Conservation (phyloP, 2,797 vertebrate genomes). For the Podargus strigoides region DNA sequence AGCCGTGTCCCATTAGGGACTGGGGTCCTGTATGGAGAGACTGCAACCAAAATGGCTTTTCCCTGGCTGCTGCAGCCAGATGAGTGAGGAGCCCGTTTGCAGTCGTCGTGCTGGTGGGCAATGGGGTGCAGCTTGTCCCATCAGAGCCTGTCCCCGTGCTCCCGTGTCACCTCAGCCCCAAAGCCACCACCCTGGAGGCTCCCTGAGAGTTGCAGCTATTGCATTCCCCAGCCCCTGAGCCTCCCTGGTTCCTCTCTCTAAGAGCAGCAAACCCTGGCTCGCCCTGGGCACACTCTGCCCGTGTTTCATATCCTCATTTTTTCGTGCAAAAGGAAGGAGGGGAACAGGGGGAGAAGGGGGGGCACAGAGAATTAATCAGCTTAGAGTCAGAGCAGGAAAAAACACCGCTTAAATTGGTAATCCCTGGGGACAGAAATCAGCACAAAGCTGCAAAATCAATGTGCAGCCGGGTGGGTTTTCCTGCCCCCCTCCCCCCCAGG, state of each 20-base stretch:
- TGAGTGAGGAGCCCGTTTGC: background rate
- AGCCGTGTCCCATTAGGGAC: background rate
- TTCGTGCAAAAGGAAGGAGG: background rate
- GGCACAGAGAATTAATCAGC: conserved; percentile 30
- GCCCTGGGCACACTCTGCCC: background rate
- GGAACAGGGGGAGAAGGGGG: background rate
- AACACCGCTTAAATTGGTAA: conserved; percentile 54
- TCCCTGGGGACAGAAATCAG: background rate
- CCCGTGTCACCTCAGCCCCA: background rate
- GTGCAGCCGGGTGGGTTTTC: background rate
- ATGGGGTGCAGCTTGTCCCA: background rate
- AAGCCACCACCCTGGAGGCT: background rate
- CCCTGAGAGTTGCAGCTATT: rapidly evolving
- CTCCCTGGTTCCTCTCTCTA: background rate
- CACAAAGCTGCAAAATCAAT: background rate
- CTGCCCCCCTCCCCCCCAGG: background rate
- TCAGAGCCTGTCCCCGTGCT: background rate
- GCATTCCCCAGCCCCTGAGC: rapidly evolving
- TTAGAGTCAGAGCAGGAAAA: conserved; percentile 59
- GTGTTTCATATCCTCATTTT: background rate
- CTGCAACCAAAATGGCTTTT: background rate
- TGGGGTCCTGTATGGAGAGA: rapidly evolving
- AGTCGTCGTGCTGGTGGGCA: rapidly evolving
- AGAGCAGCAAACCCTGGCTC: background rate
- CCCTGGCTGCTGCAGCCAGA: background rate